Percentiles rank a stretch among this genome's conserved stretches.
These are phyloP conservation scores for Pardalotus punctatus DNA, from an alignment of 2,113 vertebrate species.

Conservation along the genomic window DNA sequence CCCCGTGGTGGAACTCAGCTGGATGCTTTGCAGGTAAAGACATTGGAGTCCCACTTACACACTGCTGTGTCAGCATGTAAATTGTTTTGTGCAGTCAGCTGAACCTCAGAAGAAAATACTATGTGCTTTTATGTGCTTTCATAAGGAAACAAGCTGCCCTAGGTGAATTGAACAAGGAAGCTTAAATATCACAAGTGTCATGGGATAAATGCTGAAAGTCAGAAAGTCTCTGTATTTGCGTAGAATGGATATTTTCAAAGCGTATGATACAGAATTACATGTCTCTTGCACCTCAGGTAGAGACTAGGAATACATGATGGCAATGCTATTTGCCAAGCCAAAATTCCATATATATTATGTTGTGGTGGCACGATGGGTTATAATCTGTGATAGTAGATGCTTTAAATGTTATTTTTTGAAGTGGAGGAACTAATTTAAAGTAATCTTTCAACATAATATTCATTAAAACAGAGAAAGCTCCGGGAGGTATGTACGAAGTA, in stretches of 20 bases:
- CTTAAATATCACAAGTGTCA: not conserved
- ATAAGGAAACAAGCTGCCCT: not conserved
- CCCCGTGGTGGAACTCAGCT: conserved; percentile 82
- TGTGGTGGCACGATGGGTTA: not conserved
- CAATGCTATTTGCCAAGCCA: not conserved
- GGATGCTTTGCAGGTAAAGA: conserved; percentile 88
- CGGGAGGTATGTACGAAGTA: conserved; percentile 95
- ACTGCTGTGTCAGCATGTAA: not conserved
- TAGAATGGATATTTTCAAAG: not conserved
- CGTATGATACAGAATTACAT: not conserved
- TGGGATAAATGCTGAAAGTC: not conserved
- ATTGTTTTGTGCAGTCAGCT: not conserved
- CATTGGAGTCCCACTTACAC: not conserved
- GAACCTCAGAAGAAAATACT: not conserved
- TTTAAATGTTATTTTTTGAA: not conserved
- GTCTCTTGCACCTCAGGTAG: not conserved
- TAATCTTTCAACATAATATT: not conserved
- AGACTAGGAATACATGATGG: not conserved
- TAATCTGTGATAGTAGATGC: not conserved
- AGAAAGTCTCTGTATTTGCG: not conserved
- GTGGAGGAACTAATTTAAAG: not conserved
- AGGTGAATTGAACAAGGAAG: not conserved
- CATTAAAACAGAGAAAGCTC: conserved; percentile 84
- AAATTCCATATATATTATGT: not conserved
- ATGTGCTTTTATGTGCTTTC: not conserved